phyloP scores from a whole-genome alignment of 1,140 invertebrate genomes.

The Solen grandis region DNA sequence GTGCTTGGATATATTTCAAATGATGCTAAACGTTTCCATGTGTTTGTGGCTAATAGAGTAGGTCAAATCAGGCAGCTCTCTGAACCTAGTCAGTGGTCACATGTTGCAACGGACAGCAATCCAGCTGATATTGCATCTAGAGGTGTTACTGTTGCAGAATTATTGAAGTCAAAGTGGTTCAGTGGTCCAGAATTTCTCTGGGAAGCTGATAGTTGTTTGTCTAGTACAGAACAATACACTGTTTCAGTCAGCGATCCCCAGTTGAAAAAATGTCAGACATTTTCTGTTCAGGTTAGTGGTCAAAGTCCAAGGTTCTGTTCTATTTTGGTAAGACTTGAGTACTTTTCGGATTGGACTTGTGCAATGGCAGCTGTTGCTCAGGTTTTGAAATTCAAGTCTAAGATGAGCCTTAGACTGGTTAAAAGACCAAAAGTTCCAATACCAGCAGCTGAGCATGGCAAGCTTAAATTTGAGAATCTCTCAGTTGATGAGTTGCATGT shows the following conservation, averaged over 20 bases:
- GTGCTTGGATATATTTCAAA: constrained; percentile 45
- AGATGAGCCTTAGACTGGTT: background rate
- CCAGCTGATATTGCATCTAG: constrained; percentile 34
- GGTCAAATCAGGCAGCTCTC: constrained; percentile 15
- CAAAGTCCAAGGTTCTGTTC: background rate
- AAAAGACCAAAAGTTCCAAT: background rate
- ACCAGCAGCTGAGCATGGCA: no score
- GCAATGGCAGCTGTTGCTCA: constrained; percentile 24
- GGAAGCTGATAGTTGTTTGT: background rate
- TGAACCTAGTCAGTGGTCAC: constrained; percentile 20
- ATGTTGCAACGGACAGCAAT: constrained; percentile 29
- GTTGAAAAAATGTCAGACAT: constrained; percentile 12
- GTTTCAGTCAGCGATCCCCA: constrained; percentile 27
- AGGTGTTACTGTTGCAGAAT: background rate
- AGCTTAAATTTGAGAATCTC: no score
- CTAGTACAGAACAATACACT: background rate
- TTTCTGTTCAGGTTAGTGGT: background rate
- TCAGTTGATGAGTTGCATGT: no score
- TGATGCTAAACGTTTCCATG: constrained; percentile 24
- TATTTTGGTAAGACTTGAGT: background rate
- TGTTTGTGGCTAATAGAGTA: constrained; percentile 46
- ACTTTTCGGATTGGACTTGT: constrained; percentile 39
- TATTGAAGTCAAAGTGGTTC: background rate
- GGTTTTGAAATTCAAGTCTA: constrained; percentile 9
- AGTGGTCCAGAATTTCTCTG: background rate